Base-by-base conservation (phyloP, 2,797 vertebrate genomes). In the Holocentrus rufus region DNA sequence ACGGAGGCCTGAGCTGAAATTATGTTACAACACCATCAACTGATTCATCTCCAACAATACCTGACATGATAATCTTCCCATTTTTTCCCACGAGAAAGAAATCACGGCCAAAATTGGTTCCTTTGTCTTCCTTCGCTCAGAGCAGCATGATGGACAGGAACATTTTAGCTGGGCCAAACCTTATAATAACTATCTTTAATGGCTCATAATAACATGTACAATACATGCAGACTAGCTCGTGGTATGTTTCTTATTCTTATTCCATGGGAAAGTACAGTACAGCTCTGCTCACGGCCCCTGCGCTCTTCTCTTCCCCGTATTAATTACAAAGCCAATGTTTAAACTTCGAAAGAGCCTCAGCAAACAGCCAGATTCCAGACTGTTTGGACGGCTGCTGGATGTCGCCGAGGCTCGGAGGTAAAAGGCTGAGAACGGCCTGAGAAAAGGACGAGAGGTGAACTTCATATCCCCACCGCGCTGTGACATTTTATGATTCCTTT, bases 241-340 rank as follows among this genome's bases (percentile, higher is more conserved):
- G 11, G 61, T 17, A 5, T 72, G 72, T 65, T 76, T 69, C 60
- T 52, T 25, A 54, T 59, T 50, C 65, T 34, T n/a, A n/a, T n/a
- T n/a, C 55, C 63, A 83, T 72, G 63, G 69, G 73, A 85, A 80
- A 78, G 42, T 69, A 49, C 60, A 55, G 61, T 1, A 27, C 17
- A 44, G 20, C 65, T 64, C 72, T 25, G 62, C 11, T 47, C 66
- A 20, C 4, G 1, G 15, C n/a, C 25, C 25, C 18, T 59, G n/a
- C n/a, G 13, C 31, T 56, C 20, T 30, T 56, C 52, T 14, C 7
- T 15, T 54, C 47, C 42, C 15, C 39, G 3, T 70, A 73, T 81
- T 80, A 50, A 80, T 74, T 74, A 81, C 67, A 83, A 77, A 84
- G 71, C 65, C 60, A 77, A 80, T 55, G 77, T 84, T 85, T 72